Conservation (phyloP, 2,888 invertebrate species). For the Zelleria hepariella region DNA sequence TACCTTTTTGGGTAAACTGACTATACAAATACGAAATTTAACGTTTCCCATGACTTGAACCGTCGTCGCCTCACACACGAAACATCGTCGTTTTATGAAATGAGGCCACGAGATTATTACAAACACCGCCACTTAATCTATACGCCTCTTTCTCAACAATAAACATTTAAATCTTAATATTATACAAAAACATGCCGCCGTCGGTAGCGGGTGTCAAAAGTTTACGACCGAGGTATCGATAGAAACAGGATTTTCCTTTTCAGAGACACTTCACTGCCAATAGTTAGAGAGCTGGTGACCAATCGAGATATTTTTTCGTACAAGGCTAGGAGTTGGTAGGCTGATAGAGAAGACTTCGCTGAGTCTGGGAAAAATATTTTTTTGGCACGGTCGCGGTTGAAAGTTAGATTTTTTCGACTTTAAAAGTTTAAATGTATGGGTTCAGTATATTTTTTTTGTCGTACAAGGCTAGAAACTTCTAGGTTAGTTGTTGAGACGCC, state of each 20-base stretch:
- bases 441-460: too few species aligned
- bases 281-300: too few species aligned
- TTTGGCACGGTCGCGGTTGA: too few species aligned
- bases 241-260: neutral
- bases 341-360: too few species aligned
- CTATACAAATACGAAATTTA: neutral
- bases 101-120: neutral
- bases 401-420: too few species aligned
- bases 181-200: neutral
- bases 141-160: neutral
- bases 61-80: neutral
- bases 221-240: neutral
- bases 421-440: too few species aligned
- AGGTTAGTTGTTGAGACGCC: too few species aligned
- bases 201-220: neutral
- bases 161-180: neutral
- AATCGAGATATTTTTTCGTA: too few species aligned
- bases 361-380: too few species aligned
- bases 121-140: neutral
- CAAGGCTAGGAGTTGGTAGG: too few species aligned
- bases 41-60: neutral
- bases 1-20: neutral
- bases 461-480: too few species aligned
- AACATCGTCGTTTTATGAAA: neutral
- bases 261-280: neutral